Conservation (phyloP, 2,113 vertebrate genomes). For the Prionailurus bengalensis region DNA sequence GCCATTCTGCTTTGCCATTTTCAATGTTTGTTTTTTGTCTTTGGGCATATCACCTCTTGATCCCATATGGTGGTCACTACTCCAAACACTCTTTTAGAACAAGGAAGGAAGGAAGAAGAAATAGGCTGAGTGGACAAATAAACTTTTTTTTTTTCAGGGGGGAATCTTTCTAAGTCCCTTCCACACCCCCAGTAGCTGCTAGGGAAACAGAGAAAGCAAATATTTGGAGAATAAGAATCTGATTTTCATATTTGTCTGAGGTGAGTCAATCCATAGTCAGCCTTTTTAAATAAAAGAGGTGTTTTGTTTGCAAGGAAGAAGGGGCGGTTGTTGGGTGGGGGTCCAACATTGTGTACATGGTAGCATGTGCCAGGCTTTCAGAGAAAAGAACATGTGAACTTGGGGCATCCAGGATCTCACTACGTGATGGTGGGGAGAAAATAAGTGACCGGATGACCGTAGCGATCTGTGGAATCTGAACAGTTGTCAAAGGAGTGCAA, state of each 20-base stretch:
- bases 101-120: neutral
- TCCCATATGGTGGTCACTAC: neutral
- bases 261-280: neutral
- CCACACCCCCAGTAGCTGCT: neutral
- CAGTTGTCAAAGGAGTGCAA: neutral
- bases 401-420: neutral
- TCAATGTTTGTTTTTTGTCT: neutral
- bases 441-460: neutral
- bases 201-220: neutral
- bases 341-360: neutral
- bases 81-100: neutral
- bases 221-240: conserved; percentile 17
- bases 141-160: neutral
- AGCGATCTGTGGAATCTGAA: neutral
- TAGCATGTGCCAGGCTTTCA: neutral
- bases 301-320: conserved; percentile 4
- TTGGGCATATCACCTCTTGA: neutral
- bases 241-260: conserved; percentile 5
- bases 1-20: neutral
- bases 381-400: neutral
- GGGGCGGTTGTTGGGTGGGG: neutral
- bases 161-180: neutral
- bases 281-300: neutral
- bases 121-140: neutral
- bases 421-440: neutral